These are phyloP conservation scores for Tanypteryx hageni DNA, from an alignment of 2,888 invertebrate species.

Conservation along the genomic window DNA sequence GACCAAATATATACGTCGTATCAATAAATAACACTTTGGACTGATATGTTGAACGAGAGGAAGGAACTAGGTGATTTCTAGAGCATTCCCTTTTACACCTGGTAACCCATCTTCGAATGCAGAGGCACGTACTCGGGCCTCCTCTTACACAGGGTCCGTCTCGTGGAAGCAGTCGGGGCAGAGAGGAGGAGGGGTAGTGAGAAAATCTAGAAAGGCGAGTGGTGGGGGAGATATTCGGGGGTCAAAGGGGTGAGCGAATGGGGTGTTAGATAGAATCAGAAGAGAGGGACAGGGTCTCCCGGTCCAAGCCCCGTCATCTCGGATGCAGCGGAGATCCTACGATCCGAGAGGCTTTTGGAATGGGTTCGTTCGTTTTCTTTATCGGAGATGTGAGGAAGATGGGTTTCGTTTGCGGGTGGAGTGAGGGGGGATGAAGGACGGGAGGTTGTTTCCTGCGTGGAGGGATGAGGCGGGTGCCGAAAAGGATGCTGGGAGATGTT, in stretches of 20 bases:
- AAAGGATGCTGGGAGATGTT: conserved; percentile 47
- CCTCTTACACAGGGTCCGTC: neutral
- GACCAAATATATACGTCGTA: too few species aligned
- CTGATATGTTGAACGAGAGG: neutral
- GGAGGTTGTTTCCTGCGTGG: neutral
- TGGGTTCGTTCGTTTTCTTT: conserved; percentile 46
- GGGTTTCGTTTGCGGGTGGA: neutral
- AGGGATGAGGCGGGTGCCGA: conserved; percentile 17
- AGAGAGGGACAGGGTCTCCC: neutral
- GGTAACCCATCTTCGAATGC: neutral
- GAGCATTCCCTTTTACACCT: conserved; percentile 17
- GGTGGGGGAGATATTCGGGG: conserved; percentile 38
- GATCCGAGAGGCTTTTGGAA: neutral
- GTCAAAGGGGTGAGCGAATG: too few species aligned
- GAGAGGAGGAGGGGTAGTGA: neutral
- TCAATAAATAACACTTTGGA: too few species aligned
- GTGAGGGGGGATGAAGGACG: neutral
- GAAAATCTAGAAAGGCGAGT: neutral
- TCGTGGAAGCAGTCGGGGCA: neutral
- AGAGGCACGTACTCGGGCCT: neutral
- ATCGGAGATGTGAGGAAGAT: conserved; percentile 42
- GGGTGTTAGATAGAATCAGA: neutral
- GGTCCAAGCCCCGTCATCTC: conserved; percentile 17
- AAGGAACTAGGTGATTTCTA: neutral
- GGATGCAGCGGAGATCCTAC: neutral